Base-by-base conservation (phyloP, 2,888 invertebrate species). In the Enchytraeus crypticus region DNA sequence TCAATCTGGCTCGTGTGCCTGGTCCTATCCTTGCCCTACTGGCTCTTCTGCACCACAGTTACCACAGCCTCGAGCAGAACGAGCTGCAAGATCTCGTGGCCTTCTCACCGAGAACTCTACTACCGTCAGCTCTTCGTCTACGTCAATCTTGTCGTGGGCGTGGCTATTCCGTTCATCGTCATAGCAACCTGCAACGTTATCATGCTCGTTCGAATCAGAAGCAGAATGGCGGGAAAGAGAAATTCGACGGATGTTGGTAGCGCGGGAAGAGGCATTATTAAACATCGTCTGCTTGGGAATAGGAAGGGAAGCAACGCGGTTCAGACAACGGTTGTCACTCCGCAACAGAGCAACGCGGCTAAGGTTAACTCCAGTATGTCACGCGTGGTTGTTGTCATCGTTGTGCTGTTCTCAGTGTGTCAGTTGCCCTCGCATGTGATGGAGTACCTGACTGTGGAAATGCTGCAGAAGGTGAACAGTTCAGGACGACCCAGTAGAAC, bases 21-120 rank as follows among this genome's bases (percentile, higher is more conserved):
- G 4, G 26, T 32, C 14, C 47, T 66, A 21, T 62, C 63, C 11
- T 23, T 54, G n/a, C 66, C 66, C 14, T 64, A 66, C 33, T 62
- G 64, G 60, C 4, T 54, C 27, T 38, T 54, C 55, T 34, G 55
- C 38, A 38, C 38, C 18, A 54, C 43, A 2, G 55, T 54, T 5
- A 11, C n/a, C 11, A 21, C 21, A 26, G 27, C 55, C 4, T 21
- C 29, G 23, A 38, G 23, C 14, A 32, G 55, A 27, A 2, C 23
- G 2, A 54, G 55, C 55, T 54, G 55, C 38, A 54, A 54, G 55
- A 21, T 54, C 38, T 3, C n/a, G 23, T 54, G 55, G 55, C 55
- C 55, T 18, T 18, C 27, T 3, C 55, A 33, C 8, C 32, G 34
- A n/a, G 38, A 38, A 8, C 38, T 38, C 8, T 38, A 38, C 18